Base-by-base conservation (phyloP, 2,113 vertebrate species). In the Patagioenas fasciata region DNA sequence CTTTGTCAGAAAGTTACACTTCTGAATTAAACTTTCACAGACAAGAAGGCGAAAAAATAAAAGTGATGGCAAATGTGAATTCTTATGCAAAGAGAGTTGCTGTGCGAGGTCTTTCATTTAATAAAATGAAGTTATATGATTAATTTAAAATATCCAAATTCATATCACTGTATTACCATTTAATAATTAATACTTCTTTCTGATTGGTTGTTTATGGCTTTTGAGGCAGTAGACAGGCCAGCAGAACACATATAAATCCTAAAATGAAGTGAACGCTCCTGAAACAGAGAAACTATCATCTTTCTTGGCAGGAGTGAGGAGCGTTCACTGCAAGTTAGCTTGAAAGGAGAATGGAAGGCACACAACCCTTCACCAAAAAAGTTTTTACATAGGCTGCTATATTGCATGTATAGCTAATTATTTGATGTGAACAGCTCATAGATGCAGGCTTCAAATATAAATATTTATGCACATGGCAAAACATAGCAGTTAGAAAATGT, bases 121-220 rank as follows among this genome's bases (percentile, higher is more conserved):
- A 75, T 60, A 16, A 95, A 75, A 69, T 87, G 57, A 89, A 91
- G 26, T 73, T 77, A 34, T 36, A 50, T 26, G n/a, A 48, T 57
- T 66, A 58, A 85, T 91, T 92, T 94, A 73, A 86, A 93, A 61
- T 6, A 23, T 14, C 15, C 25, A 21, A 77, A 88, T 82, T 81
- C 70, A 42, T n/a, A 17, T 19, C 23, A 40, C 29, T 77, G 12
- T 84, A 36, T 60, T 91, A 82, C 5, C 24, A 80, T 67, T 96
- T 61, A 11, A 80, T 67, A 75, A 88, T 19, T 19, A 93, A 54
- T 69, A 36, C 2, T 61, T 69, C 4, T 78, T 89, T 89, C 28
- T 70, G 13, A 47, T 25, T 84, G 36, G 8, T 44, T 81, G 25
- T 40, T 32, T 90, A 44, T 32, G 23, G 84, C 65, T 71, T 84